phyloP scores from a whole-genome alignment of 2,113 vertebrate species.

The Steatornis caripensis region DNA sequence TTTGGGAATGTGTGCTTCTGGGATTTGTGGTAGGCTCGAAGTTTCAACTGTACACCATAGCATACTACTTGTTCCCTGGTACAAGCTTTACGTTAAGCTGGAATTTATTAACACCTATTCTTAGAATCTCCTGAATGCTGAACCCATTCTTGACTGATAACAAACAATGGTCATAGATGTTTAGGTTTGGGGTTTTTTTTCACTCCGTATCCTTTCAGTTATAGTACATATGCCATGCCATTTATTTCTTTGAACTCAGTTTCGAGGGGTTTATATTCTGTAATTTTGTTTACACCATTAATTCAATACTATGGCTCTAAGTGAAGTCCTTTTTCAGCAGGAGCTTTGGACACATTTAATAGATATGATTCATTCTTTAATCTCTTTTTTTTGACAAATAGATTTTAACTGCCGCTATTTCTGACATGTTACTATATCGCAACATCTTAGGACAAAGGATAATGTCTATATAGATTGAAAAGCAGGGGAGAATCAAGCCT shows the following conservation, averaged over 20 bases:
- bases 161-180: not conserved
- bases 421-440: not conserved
- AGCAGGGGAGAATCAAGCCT: not conserved
- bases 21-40: conserved; percentile 50
- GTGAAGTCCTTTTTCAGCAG: not conserved
- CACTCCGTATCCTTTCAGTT: not conserved
- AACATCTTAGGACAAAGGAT: not conserved
- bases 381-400: not conserved
- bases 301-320: not conserved
- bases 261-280: not conserved
- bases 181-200: not conserved
- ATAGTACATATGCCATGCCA: not conserved
- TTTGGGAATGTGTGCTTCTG: conserved; percentile 34
- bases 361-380: not conserved
- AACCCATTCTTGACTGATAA: not conserved
- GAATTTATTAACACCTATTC: conserved; percentile 19
- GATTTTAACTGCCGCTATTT: not conserved
- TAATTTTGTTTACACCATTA: not conserved
- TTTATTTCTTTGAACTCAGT: not conserved
- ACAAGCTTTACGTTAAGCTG: not conserved
- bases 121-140: not conserved
- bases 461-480: not conserved
- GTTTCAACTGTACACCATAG: conserved; percentile 20
- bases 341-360: not conserved
- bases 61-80: not conserved